phyloP scores from a whole-genome alignment of 37 sponge, comb jelly and placozoan genomes.

The Oopsacas minuta region DNA sequence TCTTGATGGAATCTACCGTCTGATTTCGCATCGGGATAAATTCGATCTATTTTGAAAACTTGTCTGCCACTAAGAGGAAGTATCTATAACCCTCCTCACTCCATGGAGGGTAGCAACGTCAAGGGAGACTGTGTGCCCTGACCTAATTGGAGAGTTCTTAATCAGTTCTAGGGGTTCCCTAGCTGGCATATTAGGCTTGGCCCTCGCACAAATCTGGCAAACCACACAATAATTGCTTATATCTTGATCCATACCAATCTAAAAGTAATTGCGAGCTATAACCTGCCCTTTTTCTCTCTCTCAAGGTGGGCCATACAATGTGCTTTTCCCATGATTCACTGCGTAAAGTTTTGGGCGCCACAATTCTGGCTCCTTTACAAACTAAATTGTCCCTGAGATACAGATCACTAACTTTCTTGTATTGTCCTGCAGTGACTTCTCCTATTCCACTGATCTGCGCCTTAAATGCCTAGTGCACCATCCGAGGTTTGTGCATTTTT shows the following conservation, averaged over 20 bases:
- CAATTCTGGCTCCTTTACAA: neutral
- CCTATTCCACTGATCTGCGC: neutral
- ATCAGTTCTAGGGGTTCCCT: neutral
- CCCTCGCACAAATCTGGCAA: constrained; percentile 13
- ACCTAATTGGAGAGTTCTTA: neutral
- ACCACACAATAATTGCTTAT: too few species aligned
- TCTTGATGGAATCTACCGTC: constrained; percentile 7
- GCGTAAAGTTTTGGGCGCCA: neutral
- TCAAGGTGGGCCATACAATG: neutral
- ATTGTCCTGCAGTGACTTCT: constrained; percentile 11
- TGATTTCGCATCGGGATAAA: neutral
- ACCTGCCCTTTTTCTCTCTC: constrained; percentile 12
- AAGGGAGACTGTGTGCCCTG: neutral
- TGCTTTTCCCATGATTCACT: constrained; percentile 5
- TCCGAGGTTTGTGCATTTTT: too few species aligned
- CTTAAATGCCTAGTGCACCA: too few species aligned
- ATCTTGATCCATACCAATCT: neutral
- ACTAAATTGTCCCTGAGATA: neutral
- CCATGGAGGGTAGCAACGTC: neutral
- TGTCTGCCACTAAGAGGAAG: neutral
- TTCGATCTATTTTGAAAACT: neutral
- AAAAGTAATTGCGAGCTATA: constrained; percentile 4
- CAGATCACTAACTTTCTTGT: neutral
- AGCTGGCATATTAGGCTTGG: neutral
- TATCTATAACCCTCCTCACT: constrained; percentile 4